Conservation (phyloP, 2,797 vertebrate species). For the Monodelphis domestica region DNA sequence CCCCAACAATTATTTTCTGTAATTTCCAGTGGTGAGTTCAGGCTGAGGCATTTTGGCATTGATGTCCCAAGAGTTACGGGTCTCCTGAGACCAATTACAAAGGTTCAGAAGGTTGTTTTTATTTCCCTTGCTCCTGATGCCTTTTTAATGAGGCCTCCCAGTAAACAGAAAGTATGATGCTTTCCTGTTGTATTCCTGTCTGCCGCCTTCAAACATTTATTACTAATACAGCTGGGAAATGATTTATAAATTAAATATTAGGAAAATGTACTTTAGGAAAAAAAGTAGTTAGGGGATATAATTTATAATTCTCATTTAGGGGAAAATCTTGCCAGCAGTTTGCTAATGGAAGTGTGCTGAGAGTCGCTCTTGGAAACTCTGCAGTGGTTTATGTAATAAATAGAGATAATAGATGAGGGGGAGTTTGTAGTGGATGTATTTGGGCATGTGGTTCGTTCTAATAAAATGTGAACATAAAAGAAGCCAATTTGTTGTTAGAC, state of each 20-base stretch:
- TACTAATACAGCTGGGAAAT: conserved; percentile 86
- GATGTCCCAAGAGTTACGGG: conserved; percentile 79
- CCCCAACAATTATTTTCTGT: conserved; percentile 21
- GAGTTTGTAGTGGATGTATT: conserved; percentile 19
- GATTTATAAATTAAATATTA: conserved; percentile 91
- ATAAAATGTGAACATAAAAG: conserved; percentile 32
- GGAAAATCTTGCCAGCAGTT: conserved; percentile 72
- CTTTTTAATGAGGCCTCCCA: conserved; percentile 89
- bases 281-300: conserved; percentile 64
- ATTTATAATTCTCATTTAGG: conserved; percentile 79
- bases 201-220: conserved; percentile 86
- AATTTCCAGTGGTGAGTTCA: conserved; percentile 52
- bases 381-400: conserved; percentile 75
- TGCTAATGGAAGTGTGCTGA: conserved; percentile 80
- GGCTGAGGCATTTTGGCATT: conserved; percentile 70
- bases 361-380: conserved; percentile 71
- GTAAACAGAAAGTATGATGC: conserved; percentile 84
- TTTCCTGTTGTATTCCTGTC: conserved; percentile 87
- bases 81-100: conserved; percentile 86
- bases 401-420: conserved; percentile 66
- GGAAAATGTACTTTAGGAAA: conserved; percentile 85
- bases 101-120: conserved; percentile 88
- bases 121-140: conserved; percentile 87
- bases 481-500: not conserved
- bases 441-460: conserved; percentile 53